Conservation (phyloP, 1,140 invertebrate genomes). For the Meloidogyne floridensis region DNA sequence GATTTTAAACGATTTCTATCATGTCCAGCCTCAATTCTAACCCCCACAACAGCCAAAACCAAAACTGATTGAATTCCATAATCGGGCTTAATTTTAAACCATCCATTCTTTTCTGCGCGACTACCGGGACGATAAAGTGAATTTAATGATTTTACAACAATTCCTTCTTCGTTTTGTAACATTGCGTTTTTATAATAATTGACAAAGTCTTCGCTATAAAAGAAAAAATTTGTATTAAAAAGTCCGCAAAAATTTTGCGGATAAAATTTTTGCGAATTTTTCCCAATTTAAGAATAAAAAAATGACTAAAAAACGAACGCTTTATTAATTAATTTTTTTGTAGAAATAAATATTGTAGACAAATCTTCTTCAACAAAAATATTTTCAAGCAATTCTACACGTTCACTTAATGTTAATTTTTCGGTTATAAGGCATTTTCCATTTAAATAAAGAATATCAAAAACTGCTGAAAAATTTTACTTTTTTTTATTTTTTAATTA, state of each 20-base stretch:
- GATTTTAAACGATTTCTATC: slow-evolving; percentile 31
- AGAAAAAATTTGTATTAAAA: not conserved
- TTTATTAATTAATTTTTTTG: slow-evolving; percentile 32
- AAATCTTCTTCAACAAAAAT: slow-evolving; percentile 33
- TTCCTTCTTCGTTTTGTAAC: slow-evolving; percentile 42
- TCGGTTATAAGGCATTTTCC: slow-evolving; percentile 21
- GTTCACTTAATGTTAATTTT: not conserved
- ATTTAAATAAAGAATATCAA: slow-evolving; percentile 43
- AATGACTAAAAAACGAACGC: slow-evolving; percentile 26
- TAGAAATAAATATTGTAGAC: slow-evolving; percentile 31
- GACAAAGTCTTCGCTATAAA: slow-evolving; percentile 44
- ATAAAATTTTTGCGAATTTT: not conserved
- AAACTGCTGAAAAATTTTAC: slow-evolving; percentile 26
- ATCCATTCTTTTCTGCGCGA: slow-evolving; percentile 31
- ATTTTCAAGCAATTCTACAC: not conserved
- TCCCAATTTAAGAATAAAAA: not conserved
- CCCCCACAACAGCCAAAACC: slow-evolving; percentile 52
- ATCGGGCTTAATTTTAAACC: slow-evolving; percentile 55
- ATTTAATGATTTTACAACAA: slow-evolving; percentile 51
- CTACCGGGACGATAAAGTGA: slow-evolving; percentile 32
- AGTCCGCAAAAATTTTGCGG: no score
- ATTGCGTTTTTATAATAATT: slow-evolving; percentile 50
- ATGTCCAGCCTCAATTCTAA: slow-evolving; percentile 43
- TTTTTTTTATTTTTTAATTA: not conserved
- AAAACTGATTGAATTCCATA: slow-evolving; percentile 46